Percentiles rank a stretch among this genome's conserved stretches.
Evolutionary conservation across 2,113 vertebrate genomes (phyloP).

Genomic region (Seriola rivoliana): DNA sequence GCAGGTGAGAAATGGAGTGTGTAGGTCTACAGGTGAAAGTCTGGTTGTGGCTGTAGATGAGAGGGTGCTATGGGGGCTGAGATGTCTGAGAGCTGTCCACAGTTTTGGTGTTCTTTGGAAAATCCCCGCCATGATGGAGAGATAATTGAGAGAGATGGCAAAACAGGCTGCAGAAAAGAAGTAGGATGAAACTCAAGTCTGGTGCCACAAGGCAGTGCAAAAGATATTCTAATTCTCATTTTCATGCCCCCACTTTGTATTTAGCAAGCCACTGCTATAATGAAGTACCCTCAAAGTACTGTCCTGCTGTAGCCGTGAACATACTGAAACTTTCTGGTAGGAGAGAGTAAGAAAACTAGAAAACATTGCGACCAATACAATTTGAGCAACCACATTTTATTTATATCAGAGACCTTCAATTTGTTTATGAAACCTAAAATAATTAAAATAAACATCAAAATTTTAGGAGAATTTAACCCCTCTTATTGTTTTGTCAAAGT

Average conservation of each 20-base stretch:
- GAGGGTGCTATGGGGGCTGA: slow-evolving; percentile 7
- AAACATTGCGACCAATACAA: too few species aligned
- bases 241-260: background rate
- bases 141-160: background rate
- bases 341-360: too few species aligned
- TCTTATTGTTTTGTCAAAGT: too few species aligned
- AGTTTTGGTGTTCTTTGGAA: slow-evolving; percentile 57
- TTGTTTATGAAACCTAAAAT: too few species aligned
- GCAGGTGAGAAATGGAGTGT: background rate
- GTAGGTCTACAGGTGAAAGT: background rate
- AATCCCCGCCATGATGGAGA: slow-evolving; percentile 64
- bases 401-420: too few species aligned
- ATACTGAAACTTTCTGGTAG: too few species aligned
- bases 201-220: background rate
- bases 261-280: background rate
- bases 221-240: background rate
- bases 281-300: background rate
- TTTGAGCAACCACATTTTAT: too few species aligned
- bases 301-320: background rate
- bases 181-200: background rate
- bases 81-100: slow-evolving; percentile 37
- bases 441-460: too few species aligned
- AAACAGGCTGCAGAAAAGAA: slow-evolving; percentile 30
- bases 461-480: too few species aligned
- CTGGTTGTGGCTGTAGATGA: background rate